phyloP scores from a whole-genome alignment of 2,797 vertebrate species.

The Chromobotia macracanthus region DNA sequence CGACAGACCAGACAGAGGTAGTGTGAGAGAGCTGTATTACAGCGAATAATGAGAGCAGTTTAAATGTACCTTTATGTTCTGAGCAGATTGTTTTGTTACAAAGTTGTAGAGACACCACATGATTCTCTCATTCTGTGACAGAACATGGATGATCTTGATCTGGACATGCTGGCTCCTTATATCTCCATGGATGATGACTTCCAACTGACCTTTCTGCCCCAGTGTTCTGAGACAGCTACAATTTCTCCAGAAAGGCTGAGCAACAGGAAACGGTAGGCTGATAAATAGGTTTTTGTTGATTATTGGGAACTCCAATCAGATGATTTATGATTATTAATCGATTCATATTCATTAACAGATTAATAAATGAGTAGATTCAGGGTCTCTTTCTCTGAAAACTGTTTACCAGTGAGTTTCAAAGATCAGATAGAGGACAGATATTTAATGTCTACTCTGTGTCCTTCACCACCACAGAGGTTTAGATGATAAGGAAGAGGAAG shows the following conservation, averaged over 20 bases:
- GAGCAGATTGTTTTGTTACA: not conserved
- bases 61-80: not conserved
- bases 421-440: not conserved
- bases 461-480: conserved; percentile 58
- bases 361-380: too few species aligned
- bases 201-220: conserved; percentile 79
- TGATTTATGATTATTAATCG: not conserved
- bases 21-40: not conserved
- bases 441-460: not conserved
- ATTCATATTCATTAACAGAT: too few species aligned
- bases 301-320: not conserved
- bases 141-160: conserved; percentile 74
- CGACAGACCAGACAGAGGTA: conserved; percentile 63
- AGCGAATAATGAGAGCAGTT: not conserved
- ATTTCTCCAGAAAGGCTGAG: not conserved
- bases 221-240: conserved; percentile 60
- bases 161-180: conserved; percentile 89
- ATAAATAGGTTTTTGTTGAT: not conserved
- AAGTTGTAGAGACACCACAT: not conserved
- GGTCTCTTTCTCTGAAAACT: not conserved
- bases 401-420: not conserved
- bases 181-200: conserved; percentile 94
- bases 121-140: conserved; percentile 39
- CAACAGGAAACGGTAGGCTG: conserved; percentile 68
- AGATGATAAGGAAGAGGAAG: conserved; percentile 57